Base-by-base conservation (phyloP, 2,888 invertebrate genomes). In the Anodontia alba region DNA sequence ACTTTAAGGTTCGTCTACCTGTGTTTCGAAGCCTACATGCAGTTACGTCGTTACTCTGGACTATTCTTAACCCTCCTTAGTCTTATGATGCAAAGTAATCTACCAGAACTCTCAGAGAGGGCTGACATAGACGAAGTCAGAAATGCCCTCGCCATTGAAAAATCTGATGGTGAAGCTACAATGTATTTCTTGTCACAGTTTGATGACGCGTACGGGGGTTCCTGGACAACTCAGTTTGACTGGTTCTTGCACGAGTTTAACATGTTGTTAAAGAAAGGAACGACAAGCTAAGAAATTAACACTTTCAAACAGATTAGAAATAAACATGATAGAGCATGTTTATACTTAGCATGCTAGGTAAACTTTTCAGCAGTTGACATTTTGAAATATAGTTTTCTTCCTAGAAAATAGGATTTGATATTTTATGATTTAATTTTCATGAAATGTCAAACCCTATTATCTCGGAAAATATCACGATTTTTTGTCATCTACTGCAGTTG, bases 201-300 rank as follows among this genome's bases (percentile, higher is more conserved):
- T 23, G 68, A 79, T 49, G 31, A 51, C 17, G 78, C 86, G 1
- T 77, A 79, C 36, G 72, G 66, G 3, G 75, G 76, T 5, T 76
- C 79, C 26, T 83, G 83, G 83, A 81, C 69, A 2, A 81, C 80
- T 0, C 71, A 86, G 20, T 42, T 86, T 20, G 81, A 86, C 71
- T 86, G 81, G 79, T 80, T 81, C 36, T 57, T 83, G 17, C 86
- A 86, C 31, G 42, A 77, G 23, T 42, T 86, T 12, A 83, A 83
- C 72, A 73, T 71, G 31, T 31, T 54, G 17, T 42, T 73, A 46
- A 80, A 73, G 69, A 69, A 69, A 62, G 62, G 62, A 62, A 62
- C 62, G 5, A 33, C 8, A 1, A 62, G 62, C 20, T 62, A 62
- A 57, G n/a, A n/a, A n/a, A n/a, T n/a, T n/a, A n/a, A n/a, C n/a